phyloP scores from a whole-genome alignment of 2,113 vertebrate species.

The Gracilinanus agilis region DNA sequence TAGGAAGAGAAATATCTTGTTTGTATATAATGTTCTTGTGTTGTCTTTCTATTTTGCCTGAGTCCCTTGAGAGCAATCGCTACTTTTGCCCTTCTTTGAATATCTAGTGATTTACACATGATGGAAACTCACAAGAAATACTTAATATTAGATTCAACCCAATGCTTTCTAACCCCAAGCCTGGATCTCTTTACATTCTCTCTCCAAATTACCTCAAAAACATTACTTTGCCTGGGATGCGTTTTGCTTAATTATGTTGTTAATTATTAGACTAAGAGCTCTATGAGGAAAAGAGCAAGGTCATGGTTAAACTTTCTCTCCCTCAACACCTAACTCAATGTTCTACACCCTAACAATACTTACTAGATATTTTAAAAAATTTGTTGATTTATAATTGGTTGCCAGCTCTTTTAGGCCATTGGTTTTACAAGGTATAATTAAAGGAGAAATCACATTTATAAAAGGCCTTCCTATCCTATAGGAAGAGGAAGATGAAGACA shows the following conservation, averaged over 20 bases:
- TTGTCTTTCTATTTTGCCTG: not conserved
- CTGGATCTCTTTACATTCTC: not conserved
- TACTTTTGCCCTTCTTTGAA: not conserved
- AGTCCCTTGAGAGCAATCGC: not conserved
- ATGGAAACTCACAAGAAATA: not conserved
- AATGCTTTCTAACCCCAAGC: not conserved
- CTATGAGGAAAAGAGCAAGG: not conserved
- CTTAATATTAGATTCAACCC: not conserved
- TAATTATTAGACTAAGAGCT: not conserved
- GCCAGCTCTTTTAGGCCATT: not conserved
- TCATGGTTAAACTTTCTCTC: not conserved
- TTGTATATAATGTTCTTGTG: not conserved
- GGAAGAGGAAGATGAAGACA: constrained; percentile 25
- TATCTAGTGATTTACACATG: not conserved
- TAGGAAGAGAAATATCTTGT: not conserved
- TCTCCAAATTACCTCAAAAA: not conserved
- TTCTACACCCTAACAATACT: not conserved
- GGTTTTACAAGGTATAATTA: not conserved
- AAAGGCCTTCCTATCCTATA: not conserved
- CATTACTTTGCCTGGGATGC: not conserved
- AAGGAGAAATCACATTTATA: not conserved
- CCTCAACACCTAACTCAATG: not conserved
- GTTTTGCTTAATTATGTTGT: too few relatives aligned
- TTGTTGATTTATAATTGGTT: not conserved
- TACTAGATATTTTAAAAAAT: not conserved